Percentiles rank a stretch among this genome's conserved stretches.
These are phyloP conservation scores for Chloroclysta siterata DNA, from an alignment of 2,888 invertebrate species.

Conservation along the genomic window DNA sequence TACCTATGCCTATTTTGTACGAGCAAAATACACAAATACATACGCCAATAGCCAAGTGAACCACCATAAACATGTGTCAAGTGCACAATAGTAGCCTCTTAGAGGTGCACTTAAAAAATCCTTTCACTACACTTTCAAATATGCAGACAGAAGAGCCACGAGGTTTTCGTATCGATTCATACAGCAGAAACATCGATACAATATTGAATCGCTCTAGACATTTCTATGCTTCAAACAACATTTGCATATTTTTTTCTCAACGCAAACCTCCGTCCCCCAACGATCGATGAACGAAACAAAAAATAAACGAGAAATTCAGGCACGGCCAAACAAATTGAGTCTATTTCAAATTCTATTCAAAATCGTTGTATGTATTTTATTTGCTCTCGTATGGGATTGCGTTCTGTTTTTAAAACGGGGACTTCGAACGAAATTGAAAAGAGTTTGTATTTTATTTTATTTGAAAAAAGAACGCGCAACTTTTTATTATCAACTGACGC, in stretches of 20 bases:
- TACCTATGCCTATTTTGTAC: no score
- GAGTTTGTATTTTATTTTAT: slow-evolving; percentile 8
- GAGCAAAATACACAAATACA: no score
- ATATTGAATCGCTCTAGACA: no score
- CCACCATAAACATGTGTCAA: no score
- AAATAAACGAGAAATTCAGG: slow-evolving; percentile 9
- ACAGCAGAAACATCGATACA: no score
- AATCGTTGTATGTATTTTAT: slow-evolving; percentile 12
- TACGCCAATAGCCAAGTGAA: no score
- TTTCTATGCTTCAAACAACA: neutral
- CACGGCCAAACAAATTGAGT: slow-evolving; percentile 20
- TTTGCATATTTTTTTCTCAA: neutral
- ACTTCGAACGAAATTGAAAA: slow-evolving; percentile 15
- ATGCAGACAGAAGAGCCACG: no score
- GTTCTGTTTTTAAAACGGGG: slow-evolving; percentile 16
- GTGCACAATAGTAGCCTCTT: no score
- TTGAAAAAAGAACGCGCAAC: slow-evolving; percentile 1
- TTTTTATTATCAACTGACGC: neutral
- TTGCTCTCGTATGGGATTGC: slow-evolving; percentile 10
- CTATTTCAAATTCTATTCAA: slow-evolving; percentile 15
- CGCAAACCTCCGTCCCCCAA: slow-evolving; percentile 23
- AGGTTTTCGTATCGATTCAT: no score
- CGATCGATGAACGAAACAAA: slow-evolving; percentile 28
- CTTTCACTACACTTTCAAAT: no score
- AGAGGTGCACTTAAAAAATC: no score